Conservation (phyloP, 2,113 vertebrate species). For the Phocoena phocoena region DNA sequence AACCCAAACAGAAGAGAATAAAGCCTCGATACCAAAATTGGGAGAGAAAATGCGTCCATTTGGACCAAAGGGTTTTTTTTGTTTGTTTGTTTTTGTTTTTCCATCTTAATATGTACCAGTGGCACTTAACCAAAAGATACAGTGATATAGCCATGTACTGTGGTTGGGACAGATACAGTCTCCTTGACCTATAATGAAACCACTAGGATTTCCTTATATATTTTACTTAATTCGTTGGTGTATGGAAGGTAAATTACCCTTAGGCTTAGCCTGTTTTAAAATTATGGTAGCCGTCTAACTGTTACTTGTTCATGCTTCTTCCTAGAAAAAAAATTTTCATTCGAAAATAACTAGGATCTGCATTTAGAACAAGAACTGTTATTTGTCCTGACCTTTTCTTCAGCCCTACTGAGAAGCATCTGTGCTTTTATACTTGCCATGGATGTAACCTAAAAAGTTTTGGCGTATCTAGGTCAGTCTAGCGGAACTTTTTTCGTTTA, state of each 20-base stretch:
- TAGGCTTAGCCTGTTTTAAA: constrained; percentile 74
- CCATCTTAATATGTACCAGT: constrained; percentile 76
- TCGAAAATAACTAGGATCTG: constrained; percentile 70
- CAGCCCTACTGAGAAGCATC: constrained; percentile 51
- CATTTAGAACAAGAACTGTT: constrained; percentile 66
- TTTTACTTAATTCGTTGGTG: constrained; percentile 66
- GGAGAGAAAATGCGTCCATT: constrained; percentile 77
- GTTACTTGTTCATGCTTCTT: constrained; percentile 69
- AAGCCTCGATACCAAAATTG: constrained; percentile 86
- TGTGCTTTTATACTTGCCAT: constrained; percentile 70
- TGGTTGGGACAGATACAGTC: constrained; percentile 76
- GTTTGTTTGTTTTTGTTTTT: constrained; percentile 68
- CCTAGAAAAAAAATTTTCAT: constrained; percentile 64
- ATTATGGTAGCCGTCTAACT: constrained; percentile 61
- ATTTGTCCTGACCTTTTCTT: constrained; percentile 63
- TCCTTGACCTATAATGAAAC: constrained; percentile 70
- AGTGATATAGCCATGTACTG: constrained; percentile 64
- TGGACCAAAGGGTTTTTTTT: constrained; percentile 73
- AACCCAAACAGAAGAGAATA: constrained; percentile 86
- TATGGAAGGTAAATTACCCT: constrained; percentile 72
- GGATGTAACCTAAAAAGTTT: constrained; percentile 75
- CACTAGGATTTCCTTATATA: constrained; percentile 70
- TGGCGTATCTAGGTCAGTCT: constrained; percentile 72
- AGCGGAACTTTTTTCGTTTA: constrained; percentile 62
- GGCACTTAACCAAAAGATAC: constrained; percentile 81